phyloP scores from a whole-genome alignment of 2,113 vertebrate genomes.

The Istiophorus platypterus region DNA sequence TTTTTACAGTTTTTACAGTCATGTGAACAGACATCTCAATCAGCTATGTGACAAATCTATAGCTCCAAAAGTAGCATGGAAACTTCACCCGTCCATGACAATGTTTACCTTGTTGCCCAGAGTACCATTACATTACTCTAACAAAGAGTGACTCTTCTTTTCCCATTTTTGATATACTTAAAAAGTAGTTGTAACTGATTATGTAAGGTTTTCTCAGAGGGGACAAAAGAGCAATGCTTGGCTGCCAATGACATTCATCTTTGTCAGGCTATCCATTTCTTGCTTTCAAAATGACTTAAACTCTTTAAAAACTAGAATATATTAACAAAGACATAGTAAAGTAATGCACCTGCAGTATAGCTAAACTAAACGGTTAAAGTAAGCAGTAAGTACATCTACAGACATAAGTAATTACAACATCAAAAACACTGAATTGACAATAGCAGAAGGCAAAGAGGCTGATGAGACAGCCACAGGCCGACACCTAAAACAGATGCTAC shows the following conservation, averaged over 20 bases:
- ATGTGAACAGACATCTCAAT: no score
- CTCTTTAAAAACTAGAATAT: not conserved
- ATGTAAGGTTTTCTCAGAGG: not conserved
- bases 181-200: conserved; percentile 2
- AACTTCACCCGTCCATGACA: not conserved
- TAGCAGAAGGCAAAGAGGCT: no score
- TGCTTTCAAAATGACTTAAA: not conserved
- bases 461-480: no score
- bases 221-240: not conserved
- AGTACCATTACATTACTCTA: not conserved
- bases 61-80: conserved; percentile 16
- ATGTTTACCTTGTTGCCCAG: conserved; percentile 16
- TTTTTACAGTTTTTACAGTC: not conserved
- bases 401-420: no score
- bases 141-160: not conserved
- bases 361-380: no score
- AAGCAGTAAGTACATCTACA: no score
- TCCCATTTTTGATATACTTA: conserved; percentile 13
- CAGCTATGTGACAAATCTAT: not conserved
- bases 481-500: no score
- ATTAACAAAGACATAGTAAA: not conserved
- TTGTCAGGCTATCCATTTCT: not conserved
- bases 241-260: no score
- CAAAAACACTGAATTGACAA: no score
- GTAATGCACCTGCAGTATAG: no score